Evolutionary conservation across 2,797 vertebrate species (phyloP).

Genomic region (Acanthurus tractus): DNA sequence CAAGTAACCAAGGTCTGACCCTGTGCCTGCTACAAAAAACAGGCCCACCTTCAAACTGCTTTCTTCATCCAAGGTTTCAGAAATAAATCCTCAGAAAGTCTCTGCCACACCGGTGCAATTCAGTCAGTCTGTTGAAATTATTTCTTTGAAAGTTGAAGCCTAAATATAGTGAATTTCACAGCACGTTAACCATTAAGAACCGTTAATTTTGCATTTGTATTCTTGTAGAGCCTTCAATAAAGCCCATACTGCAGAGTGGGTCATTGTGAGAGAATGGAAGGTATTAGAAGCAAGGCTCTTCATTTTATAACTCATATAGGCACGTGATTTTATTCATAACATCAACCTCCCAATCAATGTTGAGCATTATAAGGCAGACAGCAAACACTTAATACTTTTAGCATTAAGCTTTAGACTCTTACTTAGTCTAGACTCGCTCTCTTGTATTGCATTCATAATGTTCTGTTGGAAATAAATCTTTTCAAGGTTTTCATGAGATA

Average conservation of each 20-base stretch:
- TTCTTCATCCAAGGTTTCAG: slow-evolving; percentile 33
- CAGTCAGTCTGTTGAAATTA: not conserved
- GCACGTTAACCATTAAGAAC: not conserved
- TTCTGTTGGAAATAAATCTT: not conserved
- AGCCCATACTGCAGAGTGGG: not conserved
- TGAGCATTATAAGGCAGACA: too few relatives aligned
- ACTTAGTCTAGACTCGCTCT: not conserved
- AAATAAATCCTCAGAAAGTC: not conserved
- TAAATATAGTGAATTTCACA: slow-evolving; percentile 3
- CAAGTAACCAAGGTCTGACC: slow-evolving; percentile 49
- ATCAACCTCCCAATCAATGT: too few relatives aligned
- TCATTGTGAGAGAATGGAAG: too few relatives aligned
- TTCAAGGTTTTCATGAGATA: slow-evolving; percentile 3
- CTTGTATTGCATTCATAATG: not conserved
- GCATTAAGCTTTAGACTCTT: too few relatives aligned
- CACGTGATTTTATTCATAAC: too few relatives aligned
- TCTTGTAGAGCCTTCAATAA: slow-evolving; percentile 6
- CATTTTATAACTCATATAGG: too few relatives aligned
- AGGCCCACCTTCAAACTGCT: slow-evolving; percentile 5
- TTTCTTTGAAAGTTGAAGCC: not conserved
- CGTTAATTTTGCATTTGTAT: slow-evolving; percentile 4
- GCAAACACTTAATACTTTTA: too few relatives aligned
- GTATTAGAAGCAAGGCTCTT: too few relatives aligned
- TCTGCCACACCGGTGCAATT: not conserved
- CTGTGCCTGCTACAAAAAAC: slow-evolving; percentile 13